These are phyloP conservation scores for Chirona hameri DNA, from an alignment of 2,888 invertebrate genomes.

Conservation along the genomic window DNA sequence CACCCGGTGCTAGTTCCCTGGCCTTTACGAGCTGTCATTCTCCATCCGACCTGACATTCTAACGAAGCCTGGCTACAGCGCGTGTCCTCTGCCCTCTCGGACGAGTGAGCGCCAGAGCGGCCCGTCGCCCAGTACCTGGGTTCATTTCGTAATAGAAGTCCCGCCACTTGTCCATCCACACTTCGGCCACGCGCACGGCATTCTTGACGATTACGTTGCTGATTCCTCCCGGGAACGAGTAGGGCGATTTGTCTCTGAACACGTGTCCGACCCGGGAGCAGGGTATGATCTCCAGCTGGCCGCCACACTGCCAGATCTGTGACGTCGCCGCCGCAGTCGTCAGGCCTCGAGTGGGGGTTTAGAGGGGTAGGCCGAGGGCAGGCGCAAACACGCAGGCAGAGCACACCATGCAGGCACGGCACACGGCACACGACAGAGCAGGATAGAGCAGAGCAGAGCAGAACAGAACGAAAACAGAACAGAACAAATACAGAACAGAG, in stretches of 20 bases:
- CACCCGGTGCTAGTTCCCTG: background rate
- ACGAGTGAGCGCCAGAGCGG: too few species aligned
- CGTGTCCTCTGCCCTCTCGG: too few species aligned
- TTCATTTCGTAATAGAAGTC: slow-evolving; percentile 99
- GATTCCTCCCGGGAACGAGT: slow-evolving; percentile 98
- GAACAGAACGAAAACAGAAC: too few species aligned
- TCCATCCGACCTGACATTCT: too few species aligned
- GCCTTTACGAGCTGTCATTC: too few species aligned
- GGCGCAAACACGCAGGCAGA: background rate
- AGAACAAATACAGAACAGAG: too few species aligned
- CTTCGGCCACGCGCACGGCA: slow-evolving; percentile 96
- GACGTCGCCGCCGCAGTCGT: slow-evolving; percentile 35
- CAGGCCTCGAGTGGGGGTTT: background rate
- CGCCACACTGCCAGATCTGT: slow-evolving; percentile 96
- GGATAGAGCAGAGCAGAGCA: too few species aligned
- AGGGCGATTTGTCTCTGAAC: slow-evolving; percentile 96
- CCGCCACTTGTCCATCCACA: slow-evolving; percentile 99
- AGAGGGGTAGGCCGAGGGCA: too few species aligned
- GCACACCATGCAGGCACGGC: background rate
- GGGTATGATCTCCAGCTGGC: slow-evolving; percentile 88
- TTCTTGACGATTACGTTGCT: slow-evolving; percentile 96
- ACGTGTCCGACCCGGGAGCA: slow-evolving; percentile 97
- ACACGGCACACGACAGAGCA: background rate
- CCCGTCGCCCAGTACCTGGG: slow-evolving; percentile 83
- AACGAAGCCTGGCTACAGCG: too few species aligned